Evolutionary conservation across 2,113 vertebrate genomes (phyloP).

Genomic region (Propithecus coquereli): DNA sequence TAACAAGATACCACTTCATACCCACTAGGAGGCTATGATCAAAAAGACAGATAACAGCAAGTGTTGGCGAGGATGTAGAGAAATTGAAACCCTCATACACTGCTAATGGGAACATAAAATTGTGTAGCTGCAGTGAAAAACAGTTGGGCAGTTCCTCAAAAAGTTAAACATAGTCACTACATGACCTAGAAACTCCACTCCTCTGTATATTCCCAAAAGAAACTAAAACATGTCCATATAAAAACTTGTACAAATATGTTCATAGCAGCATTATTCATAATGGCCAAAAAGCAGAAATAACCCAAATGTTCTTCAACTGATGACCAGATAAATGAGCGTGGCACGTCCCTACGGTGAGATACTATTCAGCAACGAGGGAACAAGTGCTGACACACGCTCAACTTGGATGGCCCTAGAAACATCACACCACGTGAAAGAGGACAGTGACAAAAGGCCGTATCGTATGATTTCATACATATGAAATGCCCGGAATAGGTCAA

Average conservation of each 20-base stretch:
- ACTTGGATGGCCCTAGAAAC: background rate
- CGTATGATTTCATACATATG: background rate
- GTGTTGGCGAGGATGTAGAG: background rate
- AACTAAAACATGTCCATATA: background rate
- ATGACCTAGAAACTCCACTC: background rate
- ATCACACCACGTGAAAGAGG: background rate
- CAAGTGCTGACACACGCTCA: background rate
- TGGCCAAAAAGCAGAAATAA: background rate
- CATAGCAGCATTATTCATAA: slow-evolving; percentile 28
- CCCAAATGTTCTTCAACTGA: background rate
- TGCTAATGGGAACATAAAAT: background rate
- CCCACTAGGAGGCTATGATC: background rate
- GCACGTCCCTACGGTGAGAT: background rate
- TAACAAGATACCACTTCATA: background rate
- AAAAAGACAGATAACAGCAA: background rate
- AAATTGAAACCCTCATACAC: background rate
- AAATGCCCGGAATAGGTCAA: background rate
- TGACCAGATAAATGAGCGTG: background rate
- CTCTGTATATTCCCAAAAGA: background rate
- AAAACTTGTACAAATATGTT: background rate
- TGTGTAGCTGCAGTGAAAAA: background rate
- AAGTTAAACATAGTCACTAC: background rate
- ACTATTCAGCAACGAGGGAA: background rate
- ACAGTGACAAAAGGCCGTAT: background rate
- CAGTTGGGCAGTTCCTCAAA: background rate